Evolutionary conservation across 1,140 invertebrate species (phyloP), one percentile per base, ranked within the genome.

Genomic region (Batillaria attramentaria): DNA sequence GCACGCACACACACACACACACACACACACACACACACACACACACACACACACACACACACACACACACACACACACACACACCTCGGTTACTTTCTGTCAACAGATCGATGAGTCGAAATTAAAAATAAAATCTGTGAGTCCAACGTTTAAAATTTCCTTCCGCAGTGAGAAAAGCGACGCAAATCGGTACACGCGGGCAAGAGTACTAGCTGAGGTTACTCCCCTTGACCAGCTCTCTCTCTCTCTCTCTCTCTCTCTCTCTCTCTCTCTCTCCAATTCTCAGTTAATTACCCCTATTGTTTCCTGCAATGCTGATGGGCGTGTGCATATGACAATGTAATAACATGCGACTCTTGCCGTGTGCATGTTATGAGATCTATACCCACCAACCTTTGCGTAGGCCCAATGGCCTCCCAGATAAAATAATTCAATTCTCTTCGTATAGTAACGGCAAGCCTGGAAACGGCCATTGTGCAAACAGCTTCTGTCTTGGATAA

Each of bases 21-120:
- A 65, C 20, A 31, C 62, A 65, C 62, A 31, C 62, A 65, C 62
- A 31, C 3, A 33, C 62, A 31, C 62, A 33, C 28, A 65, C 62
- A 33, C 62, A 65, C 62, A 33, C 62, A 65, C 62, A 65, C 62
- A 65, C 62, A 65, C 62, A 66, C 62, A 66, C 62, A 66, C 62
- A 66, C 62, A 66, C 62, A 66, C 62, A 37, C 10, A 4, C n/a
- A 31, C n/a, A 4, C 62, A 66, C 10, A 37, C 62, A 66, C 62
- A 37, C 62, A 66, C 62, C n/a, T n/a, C n/a, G n/a, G n/a, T n/a
- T n/a, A n/a, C n/a, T n/a, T n/a, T n/a, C n/a, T n/a, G 3, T 37
- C 35, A 31, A 37, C 62, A 37, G 31, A 37, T 37, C 35, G 18
- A 66, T 37, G 31, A 31, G 31, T 37, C 18, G 31, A 66, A 31